Base-by-base conservation (phyloP, 2,113 vertebrate species). In the Indicator indicator region DNA sequence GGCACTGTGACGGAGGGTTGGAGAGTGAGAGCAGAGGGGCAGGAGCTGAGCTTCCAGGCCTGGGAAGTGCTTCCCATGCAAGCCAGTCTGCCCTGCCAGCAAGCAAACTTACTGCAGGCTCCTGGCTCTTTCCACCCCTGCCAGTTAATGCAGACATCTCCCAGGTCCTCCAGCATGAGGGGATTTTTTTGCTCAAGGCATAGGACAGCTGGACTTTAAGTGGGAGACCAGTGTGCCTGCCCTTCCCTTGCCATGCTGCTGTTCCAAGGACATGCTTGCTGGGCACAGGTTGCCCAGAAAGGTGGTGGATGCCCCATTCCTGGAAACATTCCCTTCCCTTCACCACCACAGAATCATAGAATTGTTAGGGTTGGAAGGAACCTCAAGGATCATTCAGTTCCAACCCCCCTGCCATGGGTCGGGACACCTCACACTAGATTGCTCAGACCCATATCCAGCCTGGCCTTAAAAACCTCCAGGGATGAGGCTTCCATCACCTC, bases 201-300 rank as follows among this genome's bases (percentile, higher is more conserved):
- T 11, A 17, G 55, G 68, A 46, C 42, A 78, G 48, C 10, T 2
- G 2, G 38, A 26, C 19, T 52, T 76, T 1, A 48, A 32, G 11
- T 0, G 0, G 38, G 36, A 30, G 11, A 15, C 26, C 0, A 4
- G 36, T 1, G 10, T 18, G 8, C 69, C 12, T 50, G 32, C 65
- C 62, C 58, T 54, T 23, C 28, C 40, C 74, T 42, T 12, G 42
- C 38, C 0, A 0, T 9, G 27, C 50, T 83, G 69, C 65, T 36
- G 36, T 46, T 75, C 59, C 89, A 38, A 15, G 59, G 28, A 24
- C 3, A 0, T 5, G 26, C 48, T 76, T 52, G 44, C 62, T 32
- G 48, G 19, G 48, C 48, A 52, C 23, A 26, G 50, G 23, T 12
- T 52, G 50, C 50, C 48, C 20, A 48, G 20, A 21, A 5, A 48